phyloP scores from a whole-genome alignment of 2,888 invertebrate species.

The Mycogona germanica region DNA sequence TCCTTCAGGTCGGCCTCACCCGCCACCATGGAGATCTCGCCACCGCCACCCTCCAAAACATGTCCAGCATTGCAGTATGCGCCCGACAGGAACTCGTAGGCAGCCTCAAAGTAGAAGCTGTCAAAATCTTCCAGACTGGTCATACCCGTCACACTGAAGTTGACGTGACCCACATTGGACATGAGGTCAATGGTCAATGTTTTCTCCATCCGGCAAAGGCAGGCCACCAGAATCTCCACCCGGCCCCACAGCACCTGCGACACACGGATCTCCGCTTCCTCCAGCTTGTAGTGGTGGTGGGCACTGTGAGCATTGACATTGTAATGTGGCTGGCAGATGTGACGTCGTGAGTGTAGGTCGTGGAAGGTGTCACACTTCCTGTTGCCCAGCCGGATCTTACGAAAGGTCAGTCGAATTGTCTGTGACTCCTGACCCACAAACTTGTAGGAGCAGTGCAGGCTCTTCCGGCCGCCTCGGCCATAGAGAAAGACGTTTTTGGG shows the following conservation, averaged over 20 bases:
- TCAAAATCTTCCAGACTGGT: constrained; percentile 66
- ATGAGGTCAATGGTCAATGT: constrained; percentile 53
- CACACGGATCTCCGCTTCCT: constrained; percentile 21
- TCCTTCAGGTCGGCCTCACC: constrained; percentile 58
- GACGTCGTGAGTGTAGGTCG: constrained; percentile 55
- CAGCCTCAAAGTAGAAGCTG: constrained; percentile 64
- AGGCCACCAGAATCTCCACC: constrained; percentile 50
- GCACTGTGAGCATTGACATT: no score
- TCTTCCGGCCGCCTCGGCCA: constrained; percentile 66
- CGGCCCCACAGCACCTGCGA: constrained; percentile 36
- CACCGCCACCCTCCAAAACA: constrained; percentile 51
- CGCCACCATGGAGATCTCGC: constrained; percentile 56
- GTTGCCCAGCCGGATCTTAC: constrained; percentile 43
- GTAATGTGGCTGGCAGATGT: constrained; percentile 47
- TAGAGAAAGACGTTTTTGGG: constrained; percentile 70
- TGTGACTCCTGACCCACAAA: constrained; percentile 59
- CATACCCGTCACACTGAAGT: constrained; percentile 63
- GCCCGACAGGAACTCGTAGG: constrained; percentile 62
- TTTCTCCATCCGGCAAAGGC: constrained; percentile 38
- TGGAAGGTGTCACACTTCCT: constrained; percentile 52
- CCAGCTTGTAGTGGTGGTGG: not conserved
- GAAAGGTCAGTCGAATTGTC: constrained; percentile 54
- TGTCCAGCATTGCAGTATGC: constrained; percentile 54
- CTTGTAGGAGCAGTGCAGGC: constrained; percentile 58
- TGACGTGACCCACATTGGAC: constrained; percentile 55